Evolutionary conservation across 1,140 invertebrate species (phyloP).

Genomic region (Drosophila mojavensis): DNA sequence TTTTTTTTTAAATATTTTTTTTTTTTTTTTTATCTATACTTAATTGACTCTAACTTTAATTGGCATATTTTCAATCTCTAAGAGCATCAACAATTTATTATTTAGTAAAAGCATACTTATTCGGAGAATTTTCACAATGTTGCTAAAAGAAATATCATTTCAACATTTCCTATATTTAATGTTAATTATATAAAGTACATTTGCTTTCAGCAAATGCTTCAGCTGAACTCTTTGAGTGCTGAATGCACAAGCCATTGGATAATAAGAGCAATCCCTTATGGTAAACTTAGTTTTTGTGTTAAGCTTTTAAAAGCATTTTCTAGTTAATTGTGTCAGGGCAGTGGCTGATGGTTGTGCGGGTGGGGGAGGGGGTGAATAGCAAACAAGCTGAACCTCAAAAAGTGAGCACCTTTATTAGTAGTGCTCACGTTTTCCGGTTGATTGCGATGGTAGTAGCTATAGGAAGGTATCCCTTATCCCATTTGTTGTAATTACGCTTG

Average conservation of each 20-base stretch:
- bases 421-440: conserved; percentile 64
- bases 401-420: conserved; percentile 72
- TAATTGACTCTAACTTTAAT: no score
- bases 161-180: no score
- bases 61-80: no score
- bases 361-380: background rate
- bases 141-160: no score
- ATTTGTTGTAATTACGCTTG: conserved; percentile 81
- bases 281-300: conserved; percentile 52
- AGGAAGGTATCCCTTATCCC: conserved; percentile 32
- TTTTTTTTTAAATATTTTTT: no score
- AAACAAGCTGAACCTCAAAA: conserved; percentile 23
- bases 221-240: background rate
- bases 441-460: conserved; percentile 55
- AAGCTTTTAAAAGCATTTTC: conserved; percentile 70
- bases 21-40: no score
- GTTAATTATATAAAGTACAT: conserved; percentile 10
- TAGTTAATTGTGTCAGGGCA: conserved; percentile 40
- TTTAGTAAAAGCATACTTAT: no score
- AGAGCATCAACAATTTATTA: no score
- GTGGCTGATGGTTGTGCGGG: no score
- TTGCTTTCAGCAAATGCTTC: background rate
- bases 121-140: no score
- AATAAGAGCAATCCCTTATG: conserved; percentile 39
- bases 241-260: background rate